Conservation (phyloP, 2,113 vertebrate genomes). For the Hyperopisus bebe region DNA sequence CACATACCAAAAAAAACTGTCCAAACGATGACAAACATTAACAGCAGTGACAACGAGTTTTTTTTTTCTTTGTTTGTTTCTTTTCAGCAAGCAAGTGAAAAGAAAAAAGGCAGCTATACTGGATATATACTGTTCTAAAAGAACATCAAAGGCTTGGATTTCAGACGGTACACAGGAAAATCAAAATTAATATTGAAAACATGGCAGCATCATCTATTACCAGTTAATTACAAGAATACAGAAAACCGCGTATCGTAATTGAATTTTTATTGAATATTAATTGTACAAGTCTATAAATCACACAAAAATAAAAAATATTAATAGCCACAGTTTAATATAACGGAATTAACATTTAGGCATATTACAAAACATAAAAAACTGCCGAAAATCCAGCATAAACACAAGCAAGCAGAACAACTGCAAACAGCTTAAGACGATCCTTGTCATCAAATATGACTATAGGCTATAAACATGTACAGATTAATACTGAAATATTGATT, state of each 20-base stretch:
- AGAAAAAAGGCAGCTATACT: background rate
- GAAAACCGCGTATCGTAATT: background rate
- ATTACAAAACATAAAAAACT: background rate
- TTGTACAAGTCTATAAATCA: background rate
- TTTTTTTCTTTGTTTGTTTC: too few species aligned
- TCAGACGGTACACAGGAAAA: background rate
- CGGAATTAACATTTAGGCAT: background rate
- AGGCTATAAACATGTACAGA: background rate
- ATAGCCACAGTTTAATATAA: background rate
- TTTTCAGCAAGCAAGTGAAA: background rate
- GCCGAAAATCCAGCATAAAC: background rate
- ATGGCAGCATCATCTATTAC: background rate
- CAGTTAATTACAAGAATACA: background rate
- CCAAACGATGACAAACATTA: background rate
- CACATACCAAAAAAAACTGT: background rate
- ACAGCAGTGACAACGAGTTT: background rate
- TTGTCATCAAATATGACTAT: background rate
- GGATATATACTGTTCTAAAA: background rate
- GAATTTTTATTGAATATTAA: background rate
- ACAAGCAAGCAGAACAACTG: background rate
- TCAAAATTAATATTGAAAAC: background rate
- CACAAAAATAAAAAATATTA: background rate
- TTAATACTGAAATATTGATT: background rate
- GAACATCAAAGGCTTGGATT: background rate
- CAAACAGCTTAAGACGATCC: background rate